Conservation (phyloP, 1,140 invertebrate species). For the Papilio aristodemus region DNA sequence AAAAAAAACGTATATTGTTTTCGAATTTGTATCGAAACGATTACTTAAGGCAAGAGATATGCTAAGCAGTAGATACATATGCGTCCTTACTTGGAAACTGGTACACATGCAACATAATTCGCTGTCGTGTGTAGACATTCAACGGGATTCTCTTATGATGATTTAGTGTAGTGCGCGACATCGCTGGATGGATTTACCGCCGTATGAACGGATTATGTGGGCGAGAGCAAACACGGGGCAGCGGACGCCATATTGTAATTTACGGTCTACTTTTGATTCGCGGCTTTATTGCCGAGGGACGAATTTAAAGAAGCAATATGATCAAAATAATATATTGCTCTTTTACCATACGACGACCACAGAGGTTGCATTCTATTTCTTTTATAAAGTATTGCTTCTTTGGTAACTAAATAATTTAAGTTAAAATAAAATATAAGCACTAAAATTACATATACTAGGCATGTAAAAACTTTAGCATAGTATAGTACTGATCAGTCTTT, state of each 20-base stretch:
- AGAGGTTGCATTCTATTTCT: not conserved
- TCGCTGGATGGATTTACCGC: conserved; percentile 76
- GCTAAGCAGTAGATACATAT: conserved; percentile 17
- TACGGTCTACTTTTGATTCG: conserved; percentile 76
- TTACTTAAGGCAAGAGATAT: conserved; percentile 9
- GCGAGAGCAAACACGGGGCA: conserved; percentile 78
- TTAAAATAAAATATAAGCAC: not conserved
- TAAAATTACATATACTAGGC: too few species aligned
- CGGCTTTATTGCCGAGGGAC: conserved; percentile 62
- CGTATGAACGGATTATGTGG: conserved; percentile 79
- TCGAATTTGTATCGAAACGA: not conserved
- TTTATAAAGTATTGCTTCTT: not conserved
- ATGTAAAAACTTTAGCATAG: too few species aligned
- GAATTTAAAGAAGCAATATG: conserved; percentile 42
- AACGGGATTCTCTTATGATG: conserved; percentile 78
- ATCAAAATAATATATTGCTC: conserved; percentile 29
- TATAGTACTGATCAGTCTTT: not conserved
- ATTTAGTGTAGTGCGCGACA: conserved; percentile 74
- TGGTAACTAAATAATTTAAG: too few species aligned
- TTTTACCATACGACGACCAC: conserved; percentile 4
- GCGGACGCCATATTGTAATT: conserved; percentile 75
- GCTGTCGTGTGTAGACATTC: conserved; percentile 38
- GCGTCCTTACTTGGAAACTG: conserved; percentile 22
- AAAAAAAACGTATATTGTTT: not conserved
- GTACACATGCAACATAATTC: conserved; percentile 26